These are phyloP conservation scores for Caenorhabditis japonica DNA, from an alignment of 2,888 invertebrate species.

Conservation along the genomic window DNA sequence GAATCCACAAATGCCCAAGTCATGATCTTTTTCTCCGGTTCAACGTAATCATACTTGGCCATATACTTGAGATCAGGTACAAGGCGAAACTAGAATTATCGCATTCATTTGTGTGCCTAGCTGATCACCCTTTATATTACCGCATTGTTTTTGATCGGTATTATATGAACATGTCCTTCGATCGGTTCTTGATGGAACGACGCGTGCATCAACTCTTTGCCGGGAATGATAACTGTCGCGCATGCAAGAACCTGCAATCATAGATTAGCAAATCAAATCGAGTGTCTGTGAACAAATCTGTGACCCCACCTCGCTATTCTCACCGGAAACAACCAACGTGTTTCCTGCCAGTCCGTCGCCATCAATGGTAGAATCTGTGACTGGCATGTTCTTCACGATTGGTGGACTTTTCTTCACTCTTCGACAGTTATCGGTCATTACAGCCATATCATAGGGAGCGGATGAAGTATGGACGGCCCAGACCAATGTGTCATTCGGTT, in stretches of 20 bases:
- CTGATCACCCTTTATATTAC: conserved; percentile 7
- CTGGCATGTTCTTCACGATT: conserved; percentile 58
- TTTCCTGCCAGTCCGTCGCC: conserved; percentile 59
- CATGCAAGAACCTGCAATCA: conserved; percentile 62
- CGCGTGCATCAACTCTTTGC: conserved; percentile 58
- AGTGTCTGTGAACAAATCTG: not conserved
- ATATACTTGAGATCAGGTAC: conserved; percentile 67
- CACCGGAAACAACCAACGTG: conserved; percentile 61
- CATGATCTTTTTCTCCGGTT: conserved; percentile 58
- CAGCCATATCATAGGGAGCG: conserved; percentile 67
- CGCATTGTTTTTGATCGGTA: conserved; percentile 56
- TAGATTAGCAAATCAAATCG: conserved; percentile 1
- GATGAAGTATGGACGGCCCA: conserved; percentile 63
- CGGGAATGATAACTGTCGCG: conserved; percentile 65
- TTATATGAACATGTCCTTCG: conserved; percentile 67
- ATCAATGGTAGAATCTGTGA: conserved; percentile 56
- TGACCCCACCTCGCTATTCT: conserved; percentile 48
- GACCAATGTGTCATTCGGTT: conserved; percentile 48
- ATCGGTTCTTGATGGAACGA: conserved; percentile 64
- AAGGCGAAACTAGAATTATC: conserved; percentile 55
- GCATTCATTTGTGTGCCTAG: not conserved
- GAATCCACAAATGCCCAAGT: conserved; percentile 66
- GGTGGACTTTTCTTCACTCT: conserved; percentile 65
- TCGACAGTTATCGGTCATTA: conserved; percentile 67
- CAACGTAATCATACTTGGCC: conserved; percentile 50